Evolutionary conservation across 2,888 invertebrate species (phyloP), one percentile per base, ranked within the genome.

Genomic region (Aspidiotus destructor): DNA sequence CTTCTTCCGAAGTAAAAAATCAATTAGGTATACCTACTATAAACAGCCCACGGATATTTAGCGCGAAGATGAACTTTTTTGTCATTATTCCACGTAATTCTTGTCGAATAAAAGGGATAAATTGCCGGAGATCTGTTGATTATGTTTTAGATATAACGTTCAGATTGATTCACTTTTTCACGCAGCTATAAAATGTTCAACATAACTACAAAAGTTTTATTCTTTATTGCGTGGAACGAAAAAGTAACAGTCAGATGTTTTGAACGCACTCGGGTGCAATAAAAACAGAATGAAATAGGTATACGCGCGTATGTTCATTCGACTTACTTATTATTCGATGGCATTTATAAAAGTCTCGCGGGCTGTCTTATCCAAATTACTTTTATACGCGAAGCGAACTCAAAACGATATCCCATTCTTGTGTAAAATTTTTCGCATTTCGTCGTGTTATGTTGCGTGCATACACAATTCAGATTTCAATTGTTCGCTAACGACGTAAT

Each of bases 301-400:
- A 48, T 48, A 13, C 11, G 11, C 48, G 48, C 11, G 48, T 48
- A 48, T 48, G 48, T 48, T 48, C 48, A 48, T 48, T 48, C 48
- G 48, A 48, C 48, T 48, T 48, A 48, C 48, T 48, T 48, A 13
- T 48, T n/a, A 3, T n/a, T 48, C 48, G 10, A n/a, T 48, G 11
- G n/a, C 48, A 48, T 48, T 48, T 48, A 48, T 48, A 48, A 48
- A 48, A 11, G 48, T 48, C 48, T 48, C 48, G 48, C 48, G 48
- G 48, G 11, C n/a, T 11, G 11, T n/a, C 11, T n/a, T n/a, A n/a
- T 48, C 48, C 11, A 48, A 48, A 48, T 48, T 48, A 48, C 48
- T 48, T 48, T 48, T 11, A n/a, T 13, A 48, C 48, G 48, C 48
- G 48, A 28, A 28, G 48, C 48, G 48, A 48, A 48, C n/a, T 48